Evolutionary conservation across 2,113 vertebrate species (phyloP), one percentile per base, ranked within the genome.

Genomic region (Mungos mungo): DNA sequence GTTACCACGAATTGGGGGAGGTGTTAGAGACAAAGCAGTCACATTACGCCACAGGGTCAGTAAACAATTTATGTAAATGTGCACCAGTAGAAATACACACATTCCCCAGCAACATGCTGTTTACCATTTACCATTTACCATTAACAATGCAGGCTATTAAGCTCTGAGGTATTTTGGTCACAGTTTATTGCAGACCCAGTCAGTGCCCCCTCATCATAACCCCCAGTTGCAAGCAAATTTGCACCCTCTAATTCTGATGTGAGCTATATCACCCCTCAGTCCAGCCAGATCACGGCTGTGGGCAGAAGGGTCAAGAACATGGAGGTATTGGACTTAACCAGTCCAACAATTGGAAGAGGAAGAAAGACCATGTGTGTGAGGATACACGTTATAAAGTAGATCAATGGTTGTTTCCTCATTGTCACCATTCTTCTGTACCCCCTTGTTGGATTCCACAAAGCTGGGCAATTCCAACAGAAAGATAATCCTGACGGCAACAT

Each of bases 51-150:
- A 52, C 38, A 85, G 65, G 69, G 76, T 94, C 74, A 92, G 65
- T 33, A 90, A 88, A 77, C 71, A 95, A 60, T 77, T 96, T 85
- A 93, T 80, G 57, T 86, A 80, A 88, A 93, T 15, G 11, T 31
- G 35, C 25, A 84, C 65, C 57, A 38, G 65, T 77, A 47, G 27
- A 31, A 47, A 77, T 2, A 88, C 50, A 81, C 29, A 81, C 15
- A 27, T 5, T 63, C 29, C 63, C 29, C 81, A 41, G 66, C 9
- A 91, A 76, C 71, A 79, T 29, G 21, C 25, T n/a, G 21, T 74
- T 76, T n/a, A n/a, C n/a, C n/a, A n/a, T n/a, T n/a, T n/a, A n/a
- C n/a, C n/a, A n/a, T n/a, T 29, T 41, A 84, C 94, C 74, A 35
- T 92, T 52, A 69, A 76, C 21, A n/a, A 57, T 41, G n/a, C 41